A percentile compares a stretch with the other conserved stretches of the same genome.
Conservation (phyloP, 2,797 vertebrate genomes). For the Enteromius viviparus region DNA sequence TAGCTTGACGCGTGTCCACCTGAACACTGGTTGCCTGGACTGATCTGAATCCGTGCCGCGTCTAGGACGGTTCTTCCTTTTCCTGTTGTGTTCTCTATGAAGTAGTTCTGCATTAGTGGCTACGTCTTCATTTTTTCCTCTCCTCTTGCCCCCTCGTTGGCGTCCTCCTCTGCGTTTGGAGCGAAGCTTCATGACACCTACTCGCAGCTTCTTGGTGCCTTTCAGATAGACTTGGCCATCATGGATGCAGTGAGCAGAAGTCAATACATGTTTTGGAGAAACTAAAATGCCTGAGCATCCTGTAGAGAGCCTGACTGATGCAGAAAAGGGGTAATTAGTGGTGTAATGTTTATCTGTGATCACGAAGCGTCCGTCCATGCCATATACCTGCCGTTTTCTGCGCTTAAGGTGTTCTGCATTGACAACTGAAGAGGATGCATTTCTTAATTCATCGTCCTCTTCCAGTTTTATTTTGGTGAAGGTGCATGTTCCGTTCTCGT, state of each 20-base stretch:
- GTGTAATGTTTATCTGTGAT: slow-evolving; percentile 87
- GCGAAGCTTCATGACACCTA: slow-evolving; percentile 84
- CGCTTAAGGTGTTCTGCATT: slow-evolving; percentile 41
- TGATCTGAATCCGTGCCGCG: slow-evolving; percentile 47
- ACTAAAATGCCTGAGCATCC: slow-evolving; percentile 90
- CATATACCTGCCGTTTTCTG: slow-evolving; percentile 86
- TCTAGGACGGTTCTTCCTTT: slow-evolving; percentile 25
- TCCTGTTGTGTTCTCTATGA: slow-evolving; percentile 1
- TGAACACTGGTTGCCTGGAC: slow-evolving; percentile 73
- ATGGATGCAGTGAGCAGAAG: slow-evolving; percentile 93
- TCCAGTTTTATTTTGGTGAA: slow-evolving; percentile 81
- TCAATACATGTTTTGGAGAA: slow-evolving; percentile 87
- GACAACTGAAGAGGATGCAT: background rate
- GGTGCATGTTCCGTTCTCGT: slow-evolving; percentile 85
- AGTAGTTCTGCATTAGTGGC: slow-evolving; percentile 14
- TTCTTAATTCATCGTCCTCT: slow-evolving; percentile 55
- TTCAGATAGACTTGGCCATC: slow-evolving; percentile 84
- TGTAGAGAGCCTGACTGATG: slow-evolving; percentile 88
- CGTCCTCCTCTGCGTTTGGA: slow-evolving; percentile 67
- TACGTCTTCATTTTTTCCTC: slow-evolving; percentile 44
- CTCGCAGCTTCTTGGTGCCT: slow-evolving; percentile 78
- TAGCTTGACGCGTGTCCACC: slow-evolving; percentile 88
- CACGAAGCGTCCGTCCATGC: slow-evolving; percentile 88
- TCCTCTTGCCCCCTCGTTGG: slow-evolving; percentile 53
- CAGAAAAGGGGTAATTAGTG: slow-evolving; percentile 88